Evolutionary conservation across 2,797 vertebrate species (phyloP).

Genomic region (Catharus ustulatus): DNA sequence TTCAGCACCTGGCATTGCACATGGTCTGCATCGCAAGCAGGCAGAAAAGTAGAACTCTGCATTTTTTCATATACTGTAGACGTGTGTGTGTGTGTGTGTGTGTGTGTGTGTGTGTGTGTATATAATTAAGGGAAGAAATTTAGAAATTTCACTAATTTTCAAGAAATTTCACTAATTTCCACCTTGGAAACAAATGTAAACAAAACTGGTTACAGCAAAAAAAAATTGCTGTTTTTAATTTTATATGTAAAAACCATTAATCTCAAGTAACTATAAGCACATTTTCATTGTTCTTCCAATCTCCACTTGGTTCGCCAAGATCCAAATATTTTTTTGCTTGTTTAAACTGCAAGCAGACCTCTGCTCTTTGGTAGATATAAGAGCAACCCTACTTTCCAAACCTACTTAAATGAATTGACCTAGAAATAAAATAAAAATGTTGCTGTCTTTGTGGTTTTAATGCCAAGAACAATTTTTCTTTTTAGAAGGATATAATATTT

Average conservation of each 20-base stretch:
- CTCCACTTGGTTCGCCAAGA: background rate
- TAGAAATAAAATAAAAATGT: background rate
- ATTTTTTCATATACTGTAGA: background rate
- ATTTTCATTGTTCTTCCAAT: background rate
- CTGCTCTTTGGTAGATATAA: background rate
- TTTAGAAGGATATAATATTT: background rate
- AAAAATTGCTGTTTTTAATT: background rate
- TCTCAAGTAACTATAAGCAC: background rate
- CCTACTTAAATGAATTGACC: background rate
- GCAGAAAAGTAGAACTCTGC: background rate
- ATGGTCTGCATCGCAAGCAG: conserved; percentile 32
- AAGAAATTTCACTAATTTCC: background rate
- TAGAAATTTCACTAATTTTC: background rate
- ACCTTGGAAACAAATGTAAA: background rate
- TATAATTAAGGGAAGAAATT: background rate
- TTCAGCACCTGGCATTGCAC: conserved; percentile 41
- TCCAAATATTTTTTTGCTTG: background rate
- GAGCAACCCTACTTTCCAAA: background rate
- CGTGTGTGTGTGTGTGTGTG: accelerated
- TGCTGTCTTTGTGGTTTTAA: background rate
- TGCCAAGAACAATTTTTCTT: background rate
- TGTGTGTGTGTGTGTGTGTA: too few species aligned
- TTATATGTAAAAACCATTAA: background rate
- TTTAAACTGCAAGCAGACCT: background rate
- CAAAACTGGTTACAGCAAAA: background rate